Evolutionary conservation across 37 sponge, comb jelly and placozoan genomes (phyloP), one percentile per base, ranked within the genome.

Genomic region (Cliona cf. orientalis): DNA sequence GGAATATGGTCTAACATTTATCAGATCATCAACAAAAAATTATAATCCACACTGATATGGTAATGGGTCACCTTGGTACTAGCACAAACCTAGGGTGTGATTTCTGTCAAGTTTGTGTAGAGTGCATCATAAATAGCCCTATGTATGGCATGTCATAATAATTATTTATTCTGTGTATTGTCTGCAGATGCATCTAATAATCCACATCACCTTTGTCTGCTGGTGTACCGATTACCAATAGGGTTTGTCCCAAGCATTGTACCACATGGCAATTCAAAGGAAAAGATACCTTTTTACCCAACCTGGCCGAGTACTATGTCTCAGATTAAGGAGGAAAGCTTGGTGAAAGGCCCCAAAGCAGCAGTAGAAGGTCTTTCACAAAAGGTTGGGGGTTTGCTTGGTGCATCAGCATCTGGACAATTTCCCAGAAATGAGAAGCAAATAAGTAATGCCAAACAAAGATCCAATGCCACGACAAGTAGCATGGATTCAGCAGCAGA

Each of bases 211-310:
- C 69, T 87, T 3, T 87, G 87, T 66, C 67, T 79, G 42, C 42
- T 80, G 32, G 68, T 61, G 23, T 87, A 87, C 39, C 75, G 46
- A 46, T 37, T 87, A 38, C 87, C 81, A 3, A 1, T 46, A 34
- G 87, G 76, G 7, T 73, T 66, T 55, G 36, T 49, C 21, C 86
- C 86, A n/a, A 69, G 58, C 12, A 38, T 80, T 21, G 11, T 11
- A 36, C 39, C 46, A 7, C 87, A 87, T 71, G 81, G 87, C 34
- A 87, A 87, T 80, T 42, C 80, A 21, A 87, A 87, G 28, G 43
- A 59, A 49, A 35, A 49, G 6, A 41, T 9, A 14, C 80, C 87
- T 28, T 87, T 87, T 46, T 46, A 87, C 73, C 87, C 87, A 1
- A 87, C 87, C 6, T 80, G 74, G 64, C 74, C 80, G 4, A 87